Evolutionary conservation across 1,140 invertebrate species (phyloP), one percentile per base, ranked within the genome.

Genomic region (Caerostris darwini): DNA sequence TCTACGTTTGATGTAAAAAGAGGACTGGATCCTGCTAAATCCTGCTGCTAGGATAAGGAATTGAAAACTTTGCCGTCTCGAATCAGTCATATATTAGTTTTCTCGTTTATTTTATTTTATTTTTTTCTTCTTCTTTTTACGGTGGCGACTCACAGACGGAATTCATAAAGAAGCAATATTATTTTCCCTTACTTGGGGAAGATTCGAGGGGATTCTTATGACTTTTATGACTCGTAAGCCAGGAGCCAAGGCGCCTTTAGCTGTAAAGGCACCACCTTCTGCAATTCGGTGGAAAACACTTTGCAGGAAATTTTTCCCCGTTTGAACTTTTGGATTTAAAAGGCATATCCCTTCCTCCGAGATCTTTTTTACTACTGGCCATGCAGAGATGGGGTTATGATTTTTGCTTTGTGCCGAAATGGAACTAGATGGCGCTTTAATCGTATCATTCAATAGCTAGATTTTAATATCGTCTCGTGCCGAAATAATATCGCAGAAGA

Each of bases 41-140:
- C 82, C 57, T n/a, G 82, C n/a, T n/a, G n/a, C n/a, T n/a, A n/a
- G 82, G 57, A 85, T 85, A 85, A 85, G 82, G 57, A 85, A 85
- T 85, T 85, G 82, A 85, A 85, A 85, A 85, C 82, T 85, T 85
- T 85, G 82, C 57, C 54, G 58, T 61, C 86, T 53, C 61, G 86
- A 88, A 67, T 88, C 86, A 88, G 86, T 88, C 86, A 88, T 88
- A 88, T 88, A 88, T 88, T 88, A 61, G 61, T 67, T 88, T 88
- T 54, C 57, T 85, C 59, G 19, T n/a, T n/a, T n/a, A n/a, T n/a
- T n/a, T n/a, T n/a, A n/a, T n/a, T n/a, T n/a, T n/a, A n/a, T n/a
- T n/a, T n/a, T n/a, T n/a, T n/a, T n/a, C n/a, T n/a, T 19, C 4
- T 67, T 59, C 50, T 81, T 81, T 85, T 85, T 85, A 85, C 82